phyloP scores from a whole-genome alignment of 2,113 vertebrate genomes.

The Elephas maximus region DNA sequence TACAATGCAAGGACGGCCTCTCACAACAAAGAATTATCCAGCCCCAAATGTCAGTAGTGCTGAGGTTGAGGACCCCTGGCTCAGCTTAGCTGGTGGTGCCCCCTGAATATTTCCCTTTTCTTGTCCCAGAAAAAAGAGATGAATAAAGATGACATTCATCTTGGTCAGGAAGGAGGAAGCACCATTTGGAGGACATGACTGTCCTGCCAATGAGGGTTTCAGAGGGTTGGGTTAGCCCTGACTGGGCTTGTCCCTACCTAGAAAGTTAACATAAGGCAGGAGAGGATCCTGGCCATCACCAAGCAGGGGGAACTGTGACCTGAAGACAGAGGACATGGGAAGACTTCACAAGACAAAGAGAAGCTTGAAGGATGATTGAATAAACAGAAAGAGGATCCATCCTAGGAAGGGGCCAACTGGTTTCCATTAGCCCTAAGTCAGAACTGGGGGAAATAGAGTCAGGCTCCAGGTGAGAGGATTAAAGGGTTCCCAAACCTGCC shows the following conservation, averaged over 20 bases:
- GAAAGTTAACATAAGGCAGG: background rate
- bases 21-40: background rate
- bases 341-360: background rate
- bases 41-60: background rate
- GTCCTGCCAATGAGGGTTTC: background rate
- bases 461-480: background rate
- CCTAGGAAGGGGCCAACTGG: background rate
- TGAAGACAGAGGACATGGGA: background rate
- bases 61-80: background rate
- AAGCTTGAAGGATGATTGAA: too few relatives aligned
- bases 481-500: background rate
- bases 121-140: background rate
- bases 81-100: background rate
- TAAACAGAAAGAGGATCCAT: background rate
- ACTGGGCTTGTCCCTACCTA: background rate
- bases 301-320: background rate
- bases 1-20: too few relatives aligned
- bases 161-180: background rate
- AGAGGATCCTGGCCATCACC: background rate
- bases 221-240: background rate
- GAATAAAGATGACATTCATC: background rate
- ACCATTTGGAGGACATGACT: background rate
- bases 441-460: background rate
- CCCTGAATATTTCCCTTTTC: background rate
- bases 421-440: background rate